Base-by-base conservation (phyloP, 2,797 vertebrate genomes). In the Mus minutoides region DNA sequence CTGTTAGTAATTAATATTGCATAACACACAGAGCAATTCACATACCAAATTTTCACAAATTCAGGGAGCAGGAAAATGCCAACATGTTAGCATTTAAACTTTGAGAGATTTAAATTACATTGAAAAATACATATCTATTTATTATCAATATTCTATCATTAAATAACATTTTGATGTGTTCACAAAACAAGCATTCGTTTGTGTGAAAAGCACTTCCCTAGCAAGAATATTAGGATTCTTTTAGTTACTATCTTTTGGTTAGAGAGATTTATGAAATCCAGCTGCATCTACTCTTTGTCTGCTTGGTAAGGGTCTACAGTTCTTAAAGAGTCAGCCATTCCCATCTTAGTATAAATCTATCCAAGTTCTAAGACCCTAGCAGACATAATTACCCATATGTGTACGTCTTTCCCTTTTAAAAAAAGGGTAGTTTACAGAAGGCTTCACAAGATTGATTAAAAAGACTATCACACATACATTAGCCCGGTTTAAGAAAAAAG, bases 1-100 rank as follows among this genome's bases (percentile, higher is more conserved):
- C 90, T 90, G 29, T 97, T 97, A 97, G 83, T 92, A 80, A 73
- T 52, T 87, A 80, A 62, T 56, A 17, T 62, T 94, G 92, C 17
- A 75, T n/a, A 92, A 96, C 84, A 96, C 46, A 95, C 26, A 88
- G 24, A 62, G n/a, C 76, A 94, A 92, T 67, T 95, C 90, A 94
- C 54, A 43, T 86, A 85, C 97, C 97, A 97, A 97, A 97, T 97
- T 97, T 97, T 97, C 96, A 98, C 96, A 98, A 98, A 97, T 96
- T 96, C 83, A 58, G 85, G n/a, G 54, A 52, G 31, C 40, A 95
- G 49, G n/a, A 93, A 96, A 95, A 97, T 88, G 80, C 67, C 86
- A 96, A 96, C 54, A 95, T 91, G 83, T 97, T 94, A 96, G 88
- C 90, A 96, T 93, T 95, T 94, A 97, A 96, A 94, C 46, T 94